Percentiles rank a stretch among this genome's conserved stretches.
Conservation (phyloP, 35 echinoderm and acorn worm species). For the Apostichopus japonicus region DNA sequence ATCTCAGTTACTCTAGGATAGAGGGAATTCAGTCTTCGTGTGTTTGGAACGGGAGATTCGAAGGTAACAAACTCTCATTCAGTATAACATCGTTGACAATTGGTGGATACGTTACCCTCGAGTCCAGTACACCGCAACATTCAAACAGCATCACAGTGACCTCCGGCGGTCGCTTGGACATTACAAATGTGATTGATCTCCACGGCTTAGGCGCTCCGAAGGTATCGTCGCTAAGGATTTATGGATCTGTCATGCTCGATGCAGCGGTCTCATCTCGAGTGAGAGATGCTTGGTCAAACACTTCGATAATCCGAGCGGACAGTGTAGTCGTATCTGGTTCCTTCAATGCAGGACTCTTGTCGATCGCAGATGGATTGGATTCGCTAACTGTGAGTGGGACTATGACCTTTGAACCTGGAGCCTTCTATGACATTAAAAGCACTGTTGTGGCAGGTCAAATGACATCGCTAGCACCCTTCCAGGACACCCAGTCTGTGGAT, state of each 20-base stretch:
- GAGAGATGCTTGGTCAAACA: constrained; percentile 53
- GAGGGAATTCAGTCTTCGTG: not conserved
- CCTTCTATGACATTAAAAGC: constrained; percentile 25
- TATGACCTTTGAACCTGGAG: constrained; percentile 63
- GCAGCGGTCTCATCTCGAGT: not conserved
- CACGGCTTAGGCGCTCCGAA: constrained; percentile 21
- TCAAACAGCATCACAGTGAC: constrained; percentile 28
- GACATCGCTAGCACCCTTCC: constrained; percentile 36
- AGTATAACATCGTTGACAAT: constrained; percentile 8
- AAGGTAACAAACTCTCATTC: constrained; percentile 15
- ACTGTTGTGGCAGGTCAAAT: constrained; percentile 50
- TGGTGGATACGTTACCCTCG: not conserved
- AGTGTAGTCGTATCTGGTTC: constrained; percentile 58
- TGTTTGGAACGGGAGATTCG: constrained; percentile 5
- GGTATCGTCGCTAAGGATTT: constrained; percentile 8
- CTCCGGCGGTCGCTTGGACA: constrained; percentile 22
- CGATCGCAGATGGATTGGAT: constrained; percentile 39
- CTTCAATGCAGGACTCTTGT: constrained; percentile 61
- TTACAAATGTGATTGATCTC: constrained; percentile 44
- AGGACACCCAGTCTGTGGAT: not conserved
- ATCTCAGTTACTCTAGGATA: constrained; percentile 20
- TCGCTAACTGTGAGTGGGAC: constrained; percentile 39
- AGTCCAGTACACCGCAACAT: constrained; percentile 39
- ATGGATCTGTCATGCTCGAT: constrained; percentile 56
- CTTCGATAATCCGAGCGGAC: constrained; percentile 49